Evolutionary conservation across 2,113 vertebrate genomes (phyloP).

Genomic region (Ceyx margarethae): DNA sequence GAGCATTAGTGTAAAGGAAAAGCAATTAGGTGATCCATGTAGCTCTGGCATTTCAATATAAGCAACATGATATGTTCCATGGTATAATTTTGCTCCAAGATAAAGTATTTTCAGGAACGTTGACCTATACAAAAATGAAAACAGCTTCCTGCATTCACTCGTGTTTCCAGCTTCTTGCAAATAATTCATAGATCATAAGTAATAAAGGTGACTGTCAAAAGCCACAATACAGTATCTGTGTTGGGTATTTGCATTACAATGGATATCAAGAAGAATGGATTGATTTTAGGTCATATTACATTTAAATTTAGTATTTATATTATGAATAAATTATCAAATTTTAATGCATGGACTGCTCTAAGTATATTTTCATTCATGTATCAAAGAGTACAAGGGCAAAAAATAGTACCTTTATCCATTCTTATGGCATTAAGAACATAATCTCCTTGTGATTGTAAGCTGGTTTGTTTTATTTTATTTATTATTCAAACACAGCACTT

Average conservation of each 20-base stretch:
- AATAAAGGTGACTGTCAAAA: not conserved
- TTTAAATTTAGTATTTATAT: not conserved
- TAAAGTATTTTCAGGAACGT: not conserved
- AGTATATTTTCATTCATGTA: not conserved
- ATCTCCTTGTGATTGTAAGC: conserved; percentile 39
- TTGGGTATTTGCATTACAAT: not conserved
- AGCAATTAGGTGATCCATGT: not conserved
- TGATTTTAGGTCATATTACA: not conserved
- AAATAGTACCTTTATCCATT: conserved; percentile 46
- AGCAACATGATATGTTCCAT: not conserved
- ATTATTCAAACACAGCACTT: conserved; percentile 16
- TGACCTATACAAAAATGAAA: not conserved
- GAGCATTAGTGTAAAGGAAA: not conserved
- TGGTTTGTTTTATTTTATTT: conserved; percentile 46
- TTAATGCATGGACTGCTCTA: not conserved
- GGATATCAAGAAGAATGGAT: not conserved
- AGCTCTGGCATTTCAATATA: not conserved
- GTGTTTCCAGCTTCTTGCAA: not conserved
- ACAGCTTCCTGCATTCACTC: not conserved
- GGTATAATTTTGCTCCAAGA: not conserved
- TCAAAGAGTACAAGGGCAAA: not conserved
- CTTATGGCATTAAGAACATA: conserved; percentile 45
- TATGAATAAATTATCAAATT: conserved; percentile 8
- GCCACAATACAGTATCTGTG: not conserved
- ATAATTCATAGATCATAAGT: not conserved